Conservation (phyloP, 2,888 invertebrate genomes). For the Ophion slaviceki region DNA sequence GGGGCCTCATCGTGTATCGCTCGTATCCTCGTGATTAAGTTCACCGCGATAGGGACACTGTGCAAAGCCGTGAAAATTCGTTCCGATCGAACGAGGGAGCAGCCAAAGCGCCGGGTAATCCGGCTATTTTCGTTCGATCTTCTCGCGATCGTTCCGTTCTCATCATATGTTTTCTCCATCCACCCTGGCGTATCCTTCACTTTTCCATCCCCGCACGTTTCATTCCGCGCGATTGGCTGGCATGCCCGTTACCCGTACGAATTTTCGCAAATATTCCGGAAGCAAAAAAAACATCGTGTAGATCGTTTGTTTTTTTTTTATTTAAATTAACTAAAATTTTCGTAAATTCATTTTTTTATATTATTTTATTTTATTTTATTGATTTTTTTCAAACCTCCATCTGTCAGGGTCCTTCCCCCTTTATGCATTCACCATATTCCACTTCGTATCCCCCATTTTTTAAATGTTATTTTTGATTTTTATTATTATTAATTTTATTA, state of each 20-base stretch:
- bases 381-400: too few relatives aligned
- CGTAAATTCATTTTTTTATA: too few relatives aligned
- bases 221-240: constrained; percentile 2
- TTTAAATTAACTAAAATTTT: too few relatives aligned
- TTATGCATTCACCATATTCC: too few relatives aligned
- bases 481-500: too few relatives aligned
- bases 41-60: neutral
- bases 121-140: constrained; percentile 67
- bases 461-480: too few relatives aligned
- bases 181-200: constrained; percentile 1
- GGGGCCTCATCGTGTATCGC: neutral
- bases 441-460: too few relatives aligned
- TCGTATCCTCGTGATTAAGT: neutral
- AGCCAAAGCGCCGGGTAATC: constrained; percentile 51
- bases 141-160: constrained; percentile 57
- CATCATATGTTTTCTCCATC: constrained; percentile 39
- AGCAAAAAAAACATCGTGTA: too few relatives aligned
- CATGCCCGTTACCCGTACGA: constrained; percentile 54
- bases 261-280: constrained; percentile 24
- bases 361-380: too few relatives aligned
- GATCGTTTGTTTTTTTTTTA: too few relatives aligned
- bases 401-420: too few relatives aligned
- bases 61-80: constrained; percentile 44
- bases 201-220: neutral
- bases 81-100: constrained; percentile 31